phyloP scores from a whole-genome alignment of 2,113 vertebrate species.

The Cricetomys ansorgei region DNA sequence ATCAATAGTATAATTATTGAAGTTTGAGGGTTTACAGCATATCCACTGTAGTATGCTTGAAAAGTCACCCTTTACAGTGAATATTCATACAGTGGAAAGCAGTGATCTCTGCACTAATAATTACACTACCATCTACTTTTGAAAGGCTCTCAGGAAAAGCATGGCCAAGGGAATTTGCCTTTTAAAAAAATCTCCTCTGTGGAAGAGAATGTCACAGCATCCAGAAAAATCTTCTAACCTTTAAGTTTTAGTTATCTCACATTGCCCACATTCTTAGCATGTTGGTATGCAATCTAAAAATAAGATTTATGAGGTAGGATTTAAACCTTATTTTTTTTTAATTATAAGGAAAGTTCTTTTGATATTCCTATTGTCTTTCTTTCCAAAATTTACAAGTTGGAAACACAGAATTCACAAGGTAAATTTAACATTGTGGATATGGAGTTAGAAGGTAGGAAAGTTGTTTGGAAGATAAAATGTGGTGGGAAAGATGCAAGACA shows the following conservation, averaged over 20 bases:
- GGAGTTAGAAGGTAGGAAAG: background rate
- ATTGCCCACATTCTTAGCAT: background rate
- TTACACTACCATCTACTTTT: background rate
- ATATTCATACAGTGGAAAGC: background rate
- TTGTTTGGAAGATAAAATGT: accelerated
- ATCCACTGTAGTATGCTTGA: background rate
- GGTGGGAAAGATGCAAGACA: background rate
- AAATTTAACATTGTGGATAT: background rate
- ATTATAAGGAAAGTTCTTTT: conserved; percentile 9
- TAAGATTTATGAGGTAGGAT: background rate
- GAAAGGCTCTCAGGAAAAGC: conserved; percentile 36
- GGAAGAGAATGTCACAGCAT: conserved; percentile 52
- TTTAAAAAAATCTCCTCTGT: conserved; percentile 6
- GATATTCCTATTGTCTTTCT: conserved; percentile 47
- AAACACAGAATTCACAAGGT: conserved; percentile 31
- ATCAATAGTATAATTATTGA: background rate
- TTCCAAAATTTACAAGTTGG: conserved; percentile 24
- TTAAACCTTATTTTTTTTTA: conserved; percentile 12
- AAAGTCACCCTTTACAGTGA: background rate
- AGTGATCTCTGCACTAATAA: background rate
- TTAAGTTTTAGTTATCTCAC: conserved; percentile 25
- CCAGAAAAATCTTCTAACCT: conserved; percentile 45
- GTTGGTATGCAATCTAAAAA: conserved; percentile 40
- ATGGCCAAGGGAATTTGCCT: conserved; percentile 49
- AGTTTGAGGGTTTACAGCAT: background rate